phyloP scores from a whole-genome alignment of 2,888 invertebrate species.

The Clepsis dumicolana region DNA sequence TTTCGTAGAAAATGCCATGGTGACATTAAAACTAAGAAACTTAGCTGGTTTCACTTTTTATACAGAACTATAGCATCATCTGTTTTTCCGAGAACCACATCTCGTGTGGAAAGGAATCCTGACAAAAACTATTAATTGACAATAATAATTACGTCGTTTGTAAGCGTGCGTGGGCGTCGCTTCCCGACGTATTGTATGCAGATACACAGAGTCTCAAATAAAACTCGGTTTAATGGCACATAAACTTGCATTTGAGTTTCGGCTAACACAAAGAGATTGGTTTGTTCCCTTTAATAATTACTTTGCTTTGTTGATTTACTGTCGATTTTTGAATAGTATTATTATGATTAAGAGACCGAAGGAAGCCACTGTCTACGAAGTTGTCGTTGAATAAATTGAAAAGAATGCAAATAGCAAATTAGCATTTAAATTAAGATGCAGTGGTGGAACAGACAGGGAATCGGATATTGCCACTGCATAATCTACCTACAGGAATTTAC shows the following conservation, averaged over 20 bases:
- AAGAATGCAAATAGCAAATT: conserved; percentile 17
- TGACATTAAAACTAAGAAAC: too few relatives aligned
- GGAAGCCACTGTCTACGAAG: conserved; percentile 13
- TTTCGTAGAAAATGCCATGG: too few relatives aligned
- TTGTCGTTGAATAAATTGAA: conserved; percentile 2
- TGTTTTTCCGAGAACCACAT: background rate
- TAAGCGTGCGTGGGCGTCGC: conserved; percentile 40
- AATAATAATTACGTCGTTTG: conserved; percentile 48
- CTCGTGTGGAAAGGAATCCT: conserved; percentile 32
- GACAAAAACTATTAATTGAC: conserved; percentile 43
- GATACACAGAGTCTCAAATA: conserved; percentile 30
- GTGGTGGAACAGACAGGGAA: background rate
- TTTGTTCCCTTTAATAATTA: background rate
- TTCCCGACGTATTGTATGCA: conserved; percentile 52
- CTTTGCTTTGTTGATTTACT: background rate
- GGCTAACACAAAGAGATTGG: background rate
- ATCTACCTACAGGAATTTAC: too few relatives aligned
- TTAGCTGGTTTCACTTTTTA: too few relatives aligned
- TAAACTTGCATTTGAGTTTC: background rate
- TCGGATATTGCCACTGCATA: background rate
- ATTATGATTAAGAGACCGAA: background rate
- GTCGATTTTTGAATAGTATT: background rate
- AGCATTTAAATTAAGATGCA: conserved; percentile 1
- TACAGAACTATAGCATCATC: too few relatives aligned
- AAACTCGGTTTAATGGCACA: background rate